A percentile compares a stretch with the other conserved stretches of the same genome.
Conservation (phyloP, 2,797 vertebrate genomes). For the Hemitrygon akajei region DNA sequence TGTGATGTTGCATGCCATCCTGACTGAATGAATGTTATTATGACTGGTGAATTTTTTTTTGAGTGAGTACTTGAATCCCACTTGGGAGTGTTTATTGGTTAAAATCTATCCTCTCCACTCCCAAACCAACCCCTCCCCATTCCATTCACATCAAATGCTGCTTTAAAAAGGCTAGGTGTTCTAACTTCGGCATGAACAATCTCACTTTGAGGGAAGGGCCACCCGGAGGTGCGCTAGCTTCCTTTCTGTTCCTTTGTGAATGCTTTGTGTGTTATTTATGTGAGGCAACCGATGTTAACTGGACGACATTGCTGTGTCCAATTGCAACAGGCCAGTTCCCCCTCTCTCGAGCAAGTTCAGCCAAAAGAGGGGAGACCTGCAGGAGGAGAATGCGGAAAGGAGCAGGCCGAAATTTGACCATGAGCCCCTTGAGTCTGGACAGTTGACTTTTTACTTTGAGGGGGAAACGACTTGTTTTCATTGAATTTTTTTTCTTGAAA, state of each 20-base stretch:
- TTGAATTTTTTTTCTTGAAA: neutral
- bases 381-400: neutral
- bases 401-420: neutral
- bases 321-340: neutral
- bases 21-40: constrained; percentile 13
- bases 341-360: too few relatives aligned
- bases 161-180: neutral
- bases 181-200: neutral
- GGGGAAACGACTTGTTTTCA: neutral
- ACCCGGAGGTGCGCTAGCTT: neutral
- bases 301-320: neutral
- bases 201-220: neutral
- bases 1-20: constrained; percentile 15
- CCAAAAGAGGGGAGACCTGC: too few relatives aligned
- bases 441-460: neutral
- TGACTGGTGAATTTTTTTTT: neutral
- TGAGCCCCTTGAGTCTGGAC: neutral
- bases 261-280: neutral
- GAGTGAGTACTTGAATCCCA: constrained; percentile 25
- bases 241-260: neutral
- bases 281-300: neutral
- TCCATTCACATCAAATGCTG: neutral
- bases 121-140: neutral
- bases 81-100: neutral
- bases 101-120: neutral